Percentiles rank a stretch among this genome's conserved stretches.
These are phyloP conservation scores for Drosophila busckii DNA, from an alignment of 1,140 invertebrate genomes.

Conservation along the genomic window DNA sequence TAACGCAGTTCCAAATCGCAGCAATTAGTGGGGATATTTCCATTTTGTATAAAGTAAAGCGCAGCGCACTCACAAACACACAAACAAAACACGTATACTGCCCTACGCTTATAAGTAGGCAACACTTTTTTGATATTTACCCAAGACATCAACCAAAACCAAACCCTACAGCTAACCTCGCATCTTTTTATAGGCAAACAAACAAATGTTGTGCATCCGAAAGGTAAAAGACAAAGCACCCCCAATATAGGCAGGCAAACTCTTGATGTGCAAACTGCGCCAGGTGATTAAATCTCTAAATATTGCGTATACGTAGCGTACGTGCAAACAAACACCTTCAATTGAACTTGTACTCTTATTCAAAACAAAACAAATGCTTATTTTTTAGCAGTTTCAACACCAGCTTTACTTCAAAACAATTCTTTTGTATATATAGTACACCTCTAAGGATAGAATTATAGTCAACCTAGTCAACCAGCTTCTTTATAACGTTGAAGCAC, in stretches of 20 bases:
- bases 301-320: conserved; percentile 59
- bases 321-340: conserved; percentile 21
- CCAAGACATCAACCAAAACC: conserved; percentile 28
- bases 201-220: conserved; percentile 78
- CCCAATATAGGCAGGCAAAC: conserved; percentile 78
- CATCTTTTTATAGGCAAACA: conserved; percentile 76
- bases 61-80: conserved; percentile 7
- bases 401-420: no score
- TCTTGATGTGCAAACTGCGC: conserved; percentile 68
- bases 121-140: conserved; percentile 15
- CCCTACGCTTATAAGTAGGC: conserved; percentile 40
- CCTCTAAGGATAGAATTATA: no score
- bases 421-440: no score
- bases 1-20: conserved; percentile 50
- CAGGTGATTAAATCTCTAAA: conserved; percentile 66
- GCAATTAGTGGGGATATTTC: conserved; percentile 62
- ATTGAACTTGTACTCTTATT: conserved; percentile 34
- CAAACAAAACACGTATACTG: conserved; percentile 14
- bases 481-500: no score
- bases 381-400: no score
- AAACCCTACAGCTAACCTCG: conserved; percentile 18
- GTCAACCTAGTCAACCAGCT: no score
- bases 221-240: conserved; percentile 76
- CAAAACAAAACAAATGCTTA: no score
- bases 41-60: conserved; percentile 51